Base-by-base conservation (phyloP, 2,797 vertebrate genomes). In the Lepus townsendii region DNA sequence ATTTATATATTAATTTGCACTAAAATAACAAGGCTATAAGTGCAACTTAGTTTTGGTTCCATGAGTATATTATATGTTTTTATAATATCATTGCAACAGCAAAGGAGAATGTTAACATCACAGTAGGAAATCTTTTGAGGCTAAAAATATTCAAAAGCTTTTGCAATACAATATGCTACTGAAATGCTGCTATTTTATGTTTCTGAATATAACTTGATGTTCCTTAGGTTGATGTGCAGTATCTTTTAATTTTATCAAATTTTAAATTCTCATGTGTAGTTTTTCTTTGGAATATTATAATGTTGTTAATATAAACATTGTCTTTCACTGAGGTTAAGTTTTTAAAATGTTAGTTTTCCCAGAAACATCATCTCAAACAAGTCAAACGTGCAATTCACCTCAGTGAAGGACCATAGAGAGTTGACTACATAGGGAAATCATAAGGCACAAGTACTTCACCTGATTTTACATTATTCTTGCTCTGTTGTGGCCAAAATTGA, bases 401-500 rank as follows among this genome's bases (percentile, higher is more conserved):
- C 77, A 83, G 47, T 54, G 77, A 97, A 95, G 68, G 92, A 95
- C 76, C 12, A 66, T 30, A 96, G 96, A 97, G 69, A 85, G 97
- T 95, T 97, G 93, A 94, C 73, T 96, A 95, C 94, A 93, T 93
- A 94, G 68, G 85, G 19, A 89, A 97, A 96, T 97, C 94, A 54
- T 95, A 92, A 97, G 96, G 96, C 89, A 91, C 95, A 97, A 98
- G 76, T 91, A 94, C 66, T 97, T 91, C 82, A 91, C 94, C 97
- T 85, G 80, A 98, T 97, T 97, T 88, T 95, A 97, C 93, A 93
- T 97, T 73, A 95, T 94, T 90, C 91, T 97, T 93, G 76, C 68
- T 95, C 92, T 97, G 96, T 92, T 83, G 94, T 97, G 95, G 91
- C 90, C 96, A 97, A 98, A 98, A 98, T 94, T 97, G 97, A 97